phyloP scores from a whole-genome alignment of 2,113 vertebrate genomes.

The Numida meleagris region DNA sequence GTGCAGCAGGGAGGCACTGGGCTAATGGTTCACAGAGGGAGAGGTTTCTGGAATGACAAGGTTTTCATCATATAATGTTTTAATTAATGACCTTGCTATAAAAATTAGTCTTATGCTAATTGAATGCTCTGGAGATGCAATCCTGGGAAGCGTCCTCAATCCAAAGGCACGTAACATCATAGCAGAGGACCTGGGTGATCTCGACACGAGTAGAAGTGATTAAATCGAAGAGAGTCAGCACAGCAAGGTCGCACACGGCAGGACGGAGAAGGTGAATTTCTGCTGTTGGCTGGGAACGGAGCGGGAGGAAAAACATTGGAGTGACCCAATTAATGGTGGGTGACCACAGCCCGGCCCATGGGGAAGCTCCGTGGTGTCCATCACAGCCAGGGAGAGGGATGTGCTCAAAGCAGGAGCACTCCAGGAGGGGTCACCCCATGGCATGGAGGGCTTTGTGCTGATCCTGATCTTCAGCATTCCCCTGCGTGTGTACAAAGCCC shows the following conservation, averaged over 20 bases:
- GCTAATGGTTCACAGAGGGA: not conserved
- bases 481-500: too few relatives aligned
- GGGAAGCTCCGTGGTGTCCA: not conserved
- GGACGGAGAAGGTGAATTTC: conserved; percentile 8
- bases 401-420: not conserved
- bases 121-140: not conserved
- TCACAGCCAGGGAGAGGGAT: not conserved
- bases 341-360: not conserved
- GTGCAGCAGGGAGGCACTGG: not conserved
- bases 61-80: conserved; percentile 24
- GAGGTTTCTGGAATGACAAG: not conserved
- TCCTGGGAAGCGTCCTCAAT: conserved; percentile 13
- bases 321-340: conserved; percentile 35
- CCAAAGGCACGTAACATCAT: not conserved
- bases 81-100: conserved; percentile 31
- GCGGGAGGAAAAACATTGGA: not conserved
- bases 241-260: not conserved
- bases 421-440: not conserved
- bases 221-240: not conserved
- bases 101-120: conserved; percentile 42
- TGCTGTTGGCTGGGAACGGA: conserved; percentile 14
- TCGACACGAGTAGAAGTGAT: not conserved
- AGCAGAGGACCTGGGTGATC: conserved; percentile 26
- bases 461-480: not conserved
- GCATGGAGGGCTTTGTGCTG: accelerated